Evolutionary conservation across 2,113 vertebrate genomes (phyloP).

Genomic region (Microcebus ravelobensis): DNA sequence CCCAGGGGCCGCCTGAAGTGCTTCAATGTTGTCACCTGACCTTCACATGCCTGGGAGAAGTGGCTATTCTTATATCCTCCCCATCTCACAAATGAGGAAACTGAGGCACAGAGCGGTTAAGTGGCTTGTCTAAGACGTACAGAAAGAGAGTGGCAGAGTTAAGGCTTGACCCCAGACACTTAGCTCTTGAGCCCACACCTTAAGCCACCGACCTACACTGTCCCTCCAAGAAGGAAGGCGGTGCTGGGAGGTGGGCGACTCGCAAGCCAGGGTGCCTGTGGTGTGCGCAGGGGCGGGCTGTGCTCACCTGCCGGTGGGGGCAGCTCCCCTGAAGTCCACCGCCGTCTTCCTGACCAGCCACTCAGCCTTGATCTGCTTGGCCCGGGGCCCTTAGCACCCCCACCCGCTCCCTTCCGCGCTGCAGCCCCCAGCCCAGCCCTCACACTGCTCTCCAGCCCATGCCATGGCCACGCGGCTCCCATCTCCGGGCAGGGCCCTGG

Average conservation of each 20-base stretch:
- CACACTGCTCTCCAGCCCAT: background rate
- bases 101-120: background rate
- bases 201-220: background rate
- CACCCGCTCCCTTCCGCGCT: background rate
- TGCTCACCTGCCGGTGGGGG: background rate
- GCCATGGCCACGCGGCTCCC: accelerated
- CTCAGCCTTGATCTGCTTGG: background rate
- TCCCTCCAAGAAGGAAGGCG: background rate
- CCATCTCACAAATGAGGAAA: background rate
- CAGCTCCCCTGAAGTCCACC: background rate
- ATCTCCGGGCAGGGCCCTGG: background rate
- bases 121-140: background rate
- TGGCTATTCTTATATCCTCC: background rate
- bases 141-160: background rate
- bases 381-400: background rate
- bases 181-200: background rate
- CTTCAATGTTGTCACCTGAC: accelerated
- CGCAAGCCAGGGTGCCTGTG: accelerated
- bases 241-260: background rate
- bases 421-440: background rate
- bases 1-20: background rate
- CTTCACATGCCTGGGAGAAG: background rate
- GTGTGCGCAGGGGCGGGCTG: accelerated
- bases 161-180: background rate
- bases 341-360: background rate